These are phyloP conservation scores for Leptobrachium leishanense DNA, from an alignment of 2,113 vertebrate genomes.

Conservation along the genomic window DNA sequence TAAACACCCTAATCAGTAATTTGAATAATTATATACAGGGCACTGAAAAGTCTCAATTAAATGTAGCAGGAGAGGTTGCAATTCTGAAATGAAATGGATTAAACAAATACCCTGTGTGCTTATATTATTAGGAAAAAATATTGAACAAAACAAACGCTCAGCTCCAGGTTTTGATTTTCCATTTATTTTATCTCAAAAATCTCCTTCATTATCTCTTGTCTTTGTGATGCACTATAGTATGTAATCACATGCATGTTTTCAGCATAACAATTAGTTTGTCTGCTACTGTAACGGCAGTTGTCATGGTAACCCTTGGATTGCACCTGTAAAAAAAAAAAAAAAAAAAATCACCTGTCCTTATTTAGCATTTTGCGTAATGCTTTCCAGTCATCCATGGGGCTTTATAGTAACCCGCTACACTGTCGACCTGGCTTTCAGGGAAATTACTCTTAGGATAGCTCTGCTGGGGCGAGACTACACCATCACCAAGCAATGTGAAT, in stretches of 20 bases:
- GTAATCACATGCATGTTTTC: conserved; percentile 19
- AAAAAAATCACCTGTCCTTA: background rate
- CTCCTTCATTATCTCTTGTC: conserved; percentile 20
- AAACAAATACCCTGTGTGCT: background rate
- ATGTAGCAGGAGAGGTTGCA: too few relatives aligned
- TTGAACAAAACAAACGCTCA: background rate
- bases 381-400: too few relatives aligned
- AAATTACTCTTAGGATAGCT: background rate
- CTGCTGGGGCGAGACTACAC: background rate
- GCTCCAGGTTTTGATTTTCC: conserved; percentile 8
- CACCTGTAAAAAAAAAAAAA: background rate
- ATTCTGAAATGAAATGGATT: background rate
- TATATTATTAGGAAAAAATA: background rate
- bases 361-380: background rate
- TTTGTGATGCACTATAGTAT: conserved; percentile 14
- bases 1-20: too few relatives aligned
- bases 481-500: too few relatives aligned
- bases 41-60: too few relatives aligned
- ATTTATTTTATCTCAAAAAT: conserved; percentile 1
- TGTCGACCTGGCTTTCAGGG: background rate
- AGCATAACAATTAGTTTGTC: conserved; percentile 21
- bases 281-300: conserved; percentile 17
- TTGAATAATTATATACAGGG: too few relatives aligned
- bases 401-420: background rate
- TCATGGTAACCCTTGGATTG: conserved; percentile 14